Base-by-base conservation (phyloP, 2,113 vertebrate species). In the Ramphastos sulfuratus region DNA sequence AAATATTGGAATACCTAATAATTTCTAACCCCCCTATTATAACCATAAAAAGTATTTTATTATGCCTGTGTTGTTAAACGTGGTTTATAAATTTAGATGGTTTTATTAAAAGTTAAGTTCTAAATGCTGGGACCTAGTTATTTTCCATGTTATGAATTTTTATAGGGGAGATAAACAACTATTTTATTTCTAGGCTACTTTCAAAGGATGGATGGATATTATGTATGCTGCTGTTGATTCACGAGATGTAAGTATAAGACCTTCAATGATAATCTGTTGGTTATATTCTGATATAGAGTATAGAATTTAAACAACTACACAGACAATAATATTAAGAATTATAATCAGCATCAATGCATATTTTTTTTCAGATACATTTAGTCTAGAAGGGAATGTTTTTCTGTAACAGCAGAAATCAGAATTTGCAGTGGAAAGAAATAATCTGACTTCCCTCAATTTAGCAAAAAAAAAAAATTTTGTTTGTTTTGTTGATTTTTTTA, bases 211-310 rank as follows among this genome's bases (percentile, higher is more conserved):
- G 99, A 99, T 98, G 99, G 97, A 98, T 14, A 99, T 99, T 91
- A 99, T 99, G 99, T 99, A 99, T 96, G 98, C 99, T 83, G 99
- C 99, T 87, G 98, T 99, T 95, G 99, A 99, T 96, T 98, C 99
- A 76, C 94, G 96, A 90, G 94, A 80, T 39, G 98, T 99, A 97
- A 98, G 98, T 98, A 20, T 87, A 89, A 89, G 44, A 72, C 20
- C 87, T 69, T 90, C 25, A 81, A 72, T 74, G 31, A 46, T 56
- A 58, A 71, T 60, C 75, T 61, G 39, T 37, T 96, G 61, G 15
- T 61, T 85, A 30, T 67, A 63, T 85, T 63, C n/a, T 79, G 66
- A 35, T 33, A 80, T 19, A 78, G 18, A 67, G 10, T 17, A 67
- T 17, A 79, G 30, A 82, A 89, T 78, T 95, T 78, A 52, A 89